A percentile compares a stretch with the other conserved stretches of the same genome.
phyloP scores from a whole-genome alignment of 2,113 vertebrate genomes.

The Phainopepla nitens region DNA sequence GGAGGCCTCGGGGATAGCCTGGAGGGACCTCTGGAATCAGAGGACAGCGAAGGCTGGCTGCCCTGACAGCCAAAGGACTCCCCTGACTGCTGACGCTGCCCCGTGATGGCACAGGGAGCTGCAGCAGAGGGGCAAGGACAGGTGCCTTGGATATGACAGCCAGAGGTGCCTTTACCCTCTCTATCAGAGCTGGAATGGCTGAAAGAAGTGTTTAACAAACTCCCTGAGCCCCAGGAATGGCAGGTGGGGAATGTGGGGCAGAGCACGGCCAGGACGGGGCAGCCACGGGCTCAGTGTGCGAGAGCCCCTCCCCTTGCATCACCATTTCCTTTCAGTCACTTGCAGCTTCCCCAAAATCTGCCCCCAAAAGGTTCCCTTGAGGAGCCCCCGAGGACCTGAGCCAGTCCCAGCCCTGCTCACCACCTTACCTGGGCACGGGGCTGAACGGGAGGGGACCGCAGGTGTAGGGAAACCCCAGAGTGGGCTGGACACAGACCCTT shows the following conservation, averaged over 20 bases:
- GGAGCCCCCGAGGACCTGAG: background rate
- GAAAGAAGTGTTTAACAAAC: fast-evolving
- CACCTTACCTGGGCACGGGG: background rate
- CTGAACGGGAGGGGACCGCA: background rate
- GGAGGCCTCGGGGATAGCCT: background rate
- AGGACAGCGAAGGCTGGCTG: background rate
- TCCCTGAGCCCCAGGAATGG: background rate
- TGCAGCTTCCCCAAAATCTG: background rate
- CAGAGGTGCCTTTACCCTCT: too few relatives aligned
- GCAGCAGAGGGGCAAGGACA: background rate
- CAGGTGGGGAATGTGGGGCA: background rate
- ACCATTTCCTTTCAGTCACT: background rate
- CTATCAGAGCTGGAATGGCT: background rate
- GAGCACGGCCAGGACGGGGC: background rate
- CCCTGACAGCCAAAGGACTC: background rate
- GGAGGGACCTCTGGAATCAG: background rate
- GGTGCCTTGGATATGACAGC: background rate
- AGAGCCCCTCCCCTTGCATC: background rate
- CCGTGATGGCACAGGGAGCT: fast-evolving
- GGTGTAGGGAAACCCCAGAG: background rate
- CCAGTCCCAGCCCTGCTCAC: background rate
- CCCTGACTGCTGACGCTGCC: fast-evolving
- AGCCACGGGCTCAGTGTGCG: background rate
- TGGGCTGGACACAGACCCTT: background rate
- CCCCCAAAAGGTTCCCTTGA: background rate